Conservation (phyloP, 2,113 vertebrate species). For the Cranoglanis bouderius region DNA sequence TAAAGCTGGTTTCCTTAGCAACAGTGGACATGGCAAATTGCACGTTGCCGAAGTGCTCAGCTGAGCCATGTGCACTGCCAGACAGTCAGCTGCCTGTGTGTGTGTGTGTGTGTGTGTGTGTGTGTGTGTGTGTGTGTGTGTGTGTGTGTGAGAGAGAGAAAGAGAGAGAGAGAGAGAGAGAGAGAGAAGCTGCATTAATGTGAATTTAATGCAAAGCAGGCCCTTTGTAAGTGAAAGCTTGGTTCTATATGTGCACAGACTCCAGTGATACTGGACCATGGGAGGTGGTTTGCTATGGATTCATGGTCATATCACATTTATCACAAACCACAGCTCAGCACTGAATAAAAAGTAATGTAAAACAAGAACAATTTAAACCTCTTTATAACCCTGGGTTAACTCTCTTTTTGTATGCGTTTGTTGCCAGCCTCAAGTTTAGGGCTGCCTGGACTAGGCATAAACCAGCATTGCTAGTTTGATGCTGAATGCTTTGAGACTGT, state of each 20-base stretch:
- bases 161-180: background rate
- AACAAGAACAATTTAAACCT: slow-evolving; percentile 9
- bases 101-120: slow-evolving; percentile 13
- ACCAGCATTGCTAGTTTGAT: background rate
- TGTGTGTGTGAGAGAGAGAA: no score
- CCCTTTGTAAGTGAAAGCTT: background rate
- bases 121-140: slow-evolving; percentile 11
- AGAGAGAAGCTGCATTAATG: background rate
- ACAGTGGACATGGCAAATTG: slow-evolving; percentile 54
- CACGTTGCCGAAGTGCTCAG: slow-evolving; percentile 49
- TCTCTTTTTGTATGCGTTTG: background rate
- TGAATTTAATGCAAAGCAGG: slow-evolving; percentile 13
- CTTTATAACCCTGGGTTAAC: background rate
- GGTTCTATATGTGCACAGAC: slow-evolving; percentile 3
- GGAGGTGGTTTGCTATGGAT: slow-evolving; percentile 24
- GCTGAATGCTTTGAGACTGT: background rate
- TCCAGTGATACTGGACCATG: background rate
- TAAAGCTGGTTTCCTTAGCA: slow-evolving; percentile 50
- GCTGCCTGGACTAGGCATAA: background rate
- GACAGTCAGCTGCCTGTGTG: slow-evolving; percentile 49
- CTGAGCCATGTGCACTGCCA: slow-evolving; percentile 30
- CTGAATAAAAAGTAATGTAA: slow-evolving; percentile 12
- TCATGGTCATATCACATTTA: slow-evolving; percentile 7
- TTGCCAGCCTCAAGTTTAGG: background rate
- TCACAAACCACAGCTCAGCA: background rate